phyloP scores from a whole-genome alignment of 2,113 vertebrate genomes.

The Scomber japonicus region DNA sequence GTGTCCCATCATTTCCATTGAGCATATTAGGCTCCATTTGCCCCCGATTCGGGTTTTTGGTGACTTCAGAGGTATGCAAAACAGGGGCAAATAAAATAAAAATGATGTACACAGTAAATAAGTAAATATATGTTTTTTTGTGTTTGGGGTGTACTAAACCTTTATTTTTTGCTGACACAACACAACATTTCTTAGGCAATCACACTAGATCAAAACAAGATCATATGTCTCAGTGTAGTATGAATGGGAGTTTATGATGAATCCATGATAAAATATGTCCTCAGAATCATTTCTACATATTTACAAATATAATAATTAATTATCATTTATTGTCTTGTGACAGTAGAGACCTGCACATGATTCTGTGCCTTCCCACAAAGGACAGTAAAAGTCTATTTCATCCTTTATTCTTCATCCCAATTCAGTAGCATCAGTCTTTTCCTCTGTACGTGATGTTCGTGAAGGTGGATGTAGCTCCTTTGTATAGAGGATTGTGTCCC shows the following conservation, averaged over 20 bases:
- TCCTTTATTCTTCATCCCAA: constrained; percentile 19
- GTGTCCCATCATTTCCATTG: too few relatives aligned
- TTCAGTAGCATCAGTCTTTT: constrained; percentile 80
- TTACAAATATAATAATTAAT: constrained; percentile 77
- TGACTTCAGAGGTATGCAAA: neutral
- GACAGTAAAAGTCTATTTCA: constrained; percentile 43
- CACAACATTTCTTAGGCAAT: constrained; percentile 37
- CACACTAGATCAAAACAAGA: constrained; percentile 40
- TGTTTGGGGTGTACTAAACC: constrained; percentile 15
- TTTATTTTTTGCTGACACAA: constrained; percentile 34
- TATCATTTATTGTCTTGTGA: constrained; percentile 69
- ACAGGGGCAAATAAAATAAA: constrained; percentile 10
- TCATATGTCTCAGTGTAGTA: constrained; percentile 24
- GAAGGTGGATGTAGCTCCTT: constrained; percentile 96
- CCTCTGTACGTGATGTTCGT: constrained; percentile 97
- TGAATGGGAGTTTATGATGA: constrained; percentile 27
- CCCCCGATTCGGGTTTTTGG: neutral
- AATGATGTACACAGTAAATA: neutral
- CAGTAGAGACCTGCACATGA: constrained; percentile 84
- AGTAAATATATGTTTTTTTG: too few relatives aligned
- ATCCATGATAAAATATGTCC: constrained; percentile 61
- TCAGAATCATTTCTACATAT: constrained; percentile 81
- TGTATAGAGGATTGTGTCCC: constrained; percentile 96
- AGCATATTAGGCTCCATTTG: neutral
- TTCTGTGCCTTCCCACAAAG: constrained; percentile 50